Conservation (phyloP, 1,140 invertebrate species). For the Macrobrachium nipponense region DNA sequence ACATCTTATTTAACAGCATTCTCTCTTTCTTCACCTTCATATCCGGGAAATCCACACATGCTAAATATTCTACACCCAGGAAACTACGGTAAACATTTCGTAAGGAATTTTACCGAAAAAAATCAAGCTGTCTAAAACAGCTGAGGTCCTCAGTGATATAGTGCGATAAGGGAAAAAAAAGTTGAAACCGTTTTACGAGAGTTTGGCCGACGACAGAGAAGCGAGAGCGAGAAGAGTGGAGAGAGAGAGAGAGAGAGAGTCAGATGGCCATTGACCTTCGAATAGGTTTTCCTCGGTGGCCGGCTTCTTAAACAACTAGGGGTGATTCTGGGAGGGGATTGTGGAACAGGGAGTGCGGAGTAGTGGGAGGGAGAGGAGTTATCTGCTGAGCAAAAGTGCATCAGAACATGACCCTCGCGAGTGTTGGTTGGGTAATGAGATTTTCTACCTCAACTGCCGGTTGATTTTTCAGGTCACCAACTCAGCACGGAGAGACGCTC, state of each 20-base stretch:
- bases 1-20: no score
- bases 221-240: background rate
- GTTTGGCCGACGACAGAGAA: background rate
- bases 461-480: background rate
- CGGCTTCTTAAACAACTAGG: constrained; percentile 1
- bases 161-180: no score
- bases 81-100: no score
- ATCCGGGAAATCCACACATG: no score
- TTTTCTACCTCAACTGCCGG: background rate
- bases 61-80: no score
- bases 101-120: no score
- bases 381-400: background rate
- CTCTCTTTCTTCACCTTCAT: no score
- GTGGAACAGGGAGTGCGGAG: background rate
- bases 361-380: background rate
- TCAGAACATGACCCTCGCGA: background rate
- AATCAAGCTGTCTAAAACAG: no score
- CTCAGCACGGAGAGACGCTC: background rate
- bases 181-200: no score
- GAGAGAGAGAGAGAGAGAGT: no score
- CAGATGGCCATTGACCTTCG: background rate
- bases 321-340: background rate
- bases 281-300: constrained; percentile 6
- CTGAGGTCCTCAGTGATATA: no score
- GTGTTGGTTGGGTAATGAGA: background rate